Evolutionary conservation across 2,113 vertebrate species (phyloP), one percentile per base, ranked within the genome.

Genomic region (Macrotus californicus): DNA sequence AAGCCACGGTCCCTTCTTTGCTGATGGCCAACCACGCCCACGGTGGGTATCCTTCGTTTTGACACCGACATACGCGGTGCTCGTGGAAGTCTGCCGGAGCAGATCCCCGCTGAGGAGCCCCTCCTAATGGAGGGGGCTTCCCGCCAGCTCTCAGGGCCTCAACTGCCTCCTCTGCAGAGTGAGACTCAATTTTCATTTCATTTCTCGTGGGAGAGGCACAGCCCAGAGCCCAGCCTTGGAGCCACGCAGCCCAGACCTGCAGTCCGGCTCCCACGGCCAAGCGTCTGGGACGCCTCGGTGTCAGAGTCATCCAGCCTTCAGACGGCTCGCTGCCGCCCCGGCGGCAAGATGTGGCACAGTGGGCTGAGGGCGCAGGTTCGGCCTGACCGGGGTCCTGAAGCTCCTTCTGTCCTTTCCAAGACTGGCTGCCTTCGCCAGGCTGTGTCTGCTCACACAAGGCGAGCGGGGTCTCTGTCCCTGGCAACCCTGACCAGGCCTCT

Each of bases 21-120:
- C 39, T 14, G 31, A 7, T 2, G 1, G 12, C 6, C 29, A 0
- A 5, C 22, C 66, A 3, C 43, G 0, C 6, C 22, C 36, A 24
- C 0, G 2, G 36, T 0, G 0, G 19, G 29, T 0, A 14, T 10
- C 16, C 0, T 43, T 67, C 4, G 0, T n/a, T 26, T 3, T 1
- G 43, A 91, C 11, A 1, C 56, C 26, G 0, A 3, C 8, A 0
- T 13, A 7, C 11, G 2, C 22, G 0, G 36, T 0, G 46, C 26
- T 39, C n/a, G 2, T 0, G 0, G 11, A 46, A 9, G 29, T 21
- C 43, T n/a, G 14, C 31, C 0, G 8, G 21, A 77, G 31, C 26
- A 14, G 6, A 14, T 2, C 56, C 36, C 4, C 29, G 2, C 34
- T 0, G 39, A 46, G 61, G 11, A 24, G 59, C 13, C 2, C 2